Conservation (phyloP, 2,888 invertebrate genomes). For the Apamea monoglypha region DNA sequence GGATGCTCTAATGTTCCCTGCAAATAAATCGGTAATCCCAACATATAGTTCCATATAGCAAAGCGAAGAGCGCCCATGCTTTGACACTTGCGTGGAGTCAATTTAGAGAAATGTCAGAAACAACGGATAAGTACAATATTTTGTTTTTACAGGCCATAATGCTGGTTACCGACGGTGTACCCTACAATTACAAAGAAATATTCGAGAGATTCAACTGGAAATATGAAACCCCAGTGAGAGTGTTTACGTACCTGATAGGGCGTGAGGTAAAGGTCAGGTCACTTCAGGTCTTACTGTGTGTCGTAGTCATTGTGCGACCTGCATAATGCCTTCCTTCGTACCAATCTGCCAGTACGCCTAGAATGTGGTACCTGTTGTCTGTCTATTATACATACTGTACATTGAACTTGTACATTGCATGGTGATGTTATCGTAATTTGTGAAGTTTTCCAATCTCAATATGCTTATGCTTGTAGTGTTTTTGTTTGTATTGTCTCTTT, state of each 20-base stretch:
- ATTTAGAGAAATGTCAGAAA: neutral
- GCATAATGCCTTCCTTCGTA: conserved; percentile 88
- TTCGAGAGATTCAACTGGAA: conserved; percentile 97
- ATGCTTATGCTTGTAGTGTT: conserved; percentile 80
- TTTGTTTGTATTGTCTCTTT: conserved; percentile 52
- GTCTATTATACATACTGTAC: conserved; percentile 57
- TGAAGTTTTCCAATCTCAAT: conserved; percentile 74
- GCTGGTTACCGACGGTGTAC: conserved; percentile 99
- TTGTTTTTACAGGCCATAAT: conserved; percentile 95
- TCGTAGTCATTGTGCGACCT: conserved; percentile 90
- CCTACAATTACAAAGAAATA: conserved; percentile 97
- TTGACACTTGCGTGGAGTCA: neutral
- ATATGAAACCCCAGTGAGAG: conserved; percentile 95
- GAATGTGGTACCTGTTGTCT: conserved; percentile 87
- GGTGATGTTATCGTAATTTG: conserved; percentile 45
- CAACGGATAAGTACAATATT: neutral
- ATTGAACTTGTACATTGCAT: conserved; percentile 50
- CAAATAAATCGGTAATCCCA: neutral
- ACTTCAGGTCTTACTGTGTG: conserved; percentile 90
- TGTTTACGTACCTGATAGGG: conserved; percentile 99
- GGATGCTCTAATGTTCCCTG: neutral
- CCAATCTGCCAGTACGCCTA: conserved; percentile 87
- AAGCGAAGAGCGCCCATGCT: neutral
- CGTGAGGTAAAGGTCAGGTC: conserved; percentile 93
- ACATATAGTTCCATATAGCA: neutral